Conservation (phyloP, 37 sponge, comb jelly and placozoan genomes). For the Geodia barretti region DNA sequence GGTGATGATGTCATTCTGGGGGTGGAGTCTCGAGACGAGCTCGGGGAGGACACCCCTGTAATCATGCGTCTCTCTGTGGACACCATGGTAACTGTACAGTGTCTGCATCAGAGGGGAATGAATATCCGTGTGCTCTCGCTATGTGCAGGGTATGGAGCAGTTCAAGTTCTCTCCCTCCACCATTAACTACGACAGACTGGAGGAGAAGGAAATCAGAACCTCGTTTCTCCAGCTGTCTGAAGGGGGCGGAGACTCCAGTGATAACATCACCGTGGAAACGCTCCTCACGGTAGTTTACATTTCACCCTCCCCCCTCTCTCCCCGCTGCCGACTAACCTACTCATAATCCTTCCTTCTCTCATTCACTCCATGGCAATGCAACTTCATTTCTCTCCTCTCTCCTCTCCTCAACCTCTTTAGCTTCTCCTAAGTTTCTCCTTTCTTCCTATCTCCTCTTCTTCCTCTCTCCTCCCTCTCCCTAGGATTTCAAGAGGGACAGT, state of each 20-base stretch:
- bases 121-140: not conserved
- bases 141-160: not conserved
- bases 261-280: not conserved
- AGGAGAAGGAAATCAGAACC: not conserved
- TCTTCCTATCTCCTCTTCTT: too few relatives aligned
- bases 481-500: too few relatives aligned
- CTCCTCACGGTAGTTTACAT: too few relatives aligned
- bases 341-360: too few relatives aligned
- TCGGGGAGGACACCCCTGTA: constrained; percentile 4
- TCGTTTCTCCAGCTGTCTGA: not conserved
- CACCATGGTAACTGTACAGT: not conserved
- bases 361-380: too few relatives aligned
- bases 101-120: too few relatives aligned
- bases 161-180: constrained; percentile 5
- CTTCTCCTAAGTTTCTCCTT: too few relatives aligned
- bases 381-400: too few relatives aligned
- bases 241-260: not conserved
- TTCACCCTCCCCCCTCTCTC: too few relatives aligned
- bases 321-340: too few relatives aligned
- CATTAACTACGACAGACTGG: not conserved
- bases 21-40: constrained; percentile 28
- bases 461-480: too few relatives aligned
- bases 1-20: constrained; percentile 15
- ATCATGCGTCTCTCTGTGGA: constrained; percentile 11
- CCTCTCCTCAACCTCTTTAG: too few relatives aligned